phyloP scores from a whole-genome alignment of 2,888 invertebrate genomes.

The Dinocampus coccinellae region DNA sequence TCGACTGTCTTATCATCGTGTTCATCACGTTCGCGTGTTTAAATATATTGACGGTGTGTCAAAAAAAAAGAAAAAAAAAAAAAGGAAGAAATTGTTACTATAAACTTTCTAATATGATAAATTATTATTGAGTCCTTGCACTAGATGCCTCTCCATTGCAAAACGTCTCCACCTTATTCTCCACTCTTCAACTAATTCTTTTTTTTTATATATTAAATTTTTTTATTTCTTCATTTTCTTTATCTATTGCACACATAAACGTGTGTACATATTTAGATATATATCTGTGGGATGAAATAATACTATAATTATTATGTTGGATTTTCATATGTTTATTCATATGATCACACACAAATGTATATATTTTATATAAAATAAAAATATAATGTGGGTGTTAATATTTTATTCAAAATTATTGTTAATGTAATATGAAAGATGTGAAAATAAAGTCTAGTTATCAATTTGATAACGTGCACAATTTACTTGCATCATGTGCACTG shows the following conservation, averaged over 20 bases:
- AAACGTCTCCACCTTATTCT: conserved; percentile 44
- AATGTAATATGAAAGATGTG: not conserved
- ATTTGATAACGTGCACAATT: not conserved
- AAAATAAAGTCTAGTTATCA: not conserved
- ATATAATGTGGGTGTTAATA: not conserved
- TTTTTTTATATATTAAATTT: not conserved
- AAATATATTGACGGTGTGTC: not conserved
- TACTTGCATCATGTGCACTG: not conserved
- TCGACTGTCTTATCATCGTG: not conserved
- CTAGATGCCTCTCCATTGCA: conserved; percentile 53
- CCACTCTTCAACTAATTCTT: not conserved
- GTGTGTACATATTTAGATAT: conserved; percentile 25
- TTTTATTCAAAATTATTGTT: not conserved
- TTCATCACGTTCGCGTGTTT: not conserved
- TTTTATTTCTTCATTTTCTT: conserved; percentile 10
- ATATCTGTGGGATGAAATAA: conserved; percentile 34
- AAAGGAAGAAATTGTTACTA: conserved; percentile 38
- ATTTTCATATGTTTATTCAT: too few species aligned
- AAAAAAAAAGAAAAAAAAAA: conserved; percentile 7
- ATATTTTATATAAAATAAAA: not conserved
- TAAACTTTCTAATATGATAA: conserved; percentile 41
- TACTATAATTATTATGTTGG: conserved; percentile 36
- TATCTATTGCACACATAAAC: conserved; percentile 12
- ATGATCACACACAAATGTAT: not conserved
- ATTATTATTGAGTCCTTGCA: conserved; percentile 54